Percentiles rank a stretch among this genome's conserved stretches.
Conservation (phyloP, 1,140 invertebrate species). For the Zophobas atratus region DNA sequence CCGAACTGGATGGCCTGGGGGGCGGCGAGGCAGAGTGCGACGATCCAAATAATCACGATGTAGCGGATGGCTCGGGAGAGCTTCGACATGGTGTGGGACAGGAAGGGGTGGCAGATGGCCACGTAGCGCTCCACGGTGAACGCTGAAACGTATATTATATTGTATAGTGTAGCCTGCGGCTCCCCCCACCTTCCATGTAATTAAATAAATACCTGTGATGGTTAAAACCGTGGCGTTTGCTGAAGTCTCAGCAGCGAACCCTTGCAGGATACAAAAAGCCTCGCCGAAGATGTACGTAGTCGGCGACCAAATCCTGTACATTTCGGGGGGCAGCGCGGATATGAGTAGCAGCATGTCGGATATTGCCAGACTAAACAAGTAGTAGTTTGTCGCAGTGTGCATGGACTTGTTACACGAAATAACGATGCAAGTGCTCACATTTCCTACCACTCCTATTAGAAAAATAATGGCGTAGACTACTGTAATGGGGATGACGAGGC, state of each 20-base stretch:
- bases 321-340: slow-evolving; percentile 83
- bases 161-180: too few relatives aligned
- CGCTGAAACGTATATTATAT: slow-evolving; percentile 65
- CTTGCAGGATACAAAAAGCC: slow-evolving; percentile 80
- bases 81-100: slow-evolving; percentile 68
- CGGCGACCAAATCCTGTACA: slow-evolving; percentile 86
- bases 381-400: slow-evolving; percentile 89
- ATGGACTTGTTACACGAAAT: slow-evolving; percentile 87
- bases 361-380: slow-evolving; percentile 89
- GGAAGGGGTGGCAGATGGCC: slow-evolving; percentile 79
- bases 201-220: slow-evolving; percentile 65
- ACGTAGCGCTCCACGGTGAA: slow-evolving; percentile 83
- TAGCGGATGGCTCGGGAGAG: slow-evolving; percentile 74
- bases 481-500: slow-evolving; percentile 74
- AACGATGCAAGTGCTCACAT: slow-evolving; percentile 88
- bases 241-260: slow-evolving; percentile 81
- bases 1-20: slow-evolving; percentile 72
- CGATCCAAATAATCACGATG: slow-evolving; percentile 75
- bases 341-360: slow-evolving; percentile 89
- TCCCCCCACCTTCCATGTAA: too few relatives aligned
- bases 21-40: slow-evolving; percentile 71
- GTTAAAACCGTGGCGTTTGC: slow-evolving; percentile 79
- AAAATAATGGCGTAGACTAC: slow-evolving; percentile 85
- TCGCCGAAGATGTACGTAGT: slow-evolving; percentile 80
- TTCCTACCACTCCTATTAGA: slow-evolving; percentile 86